These are phyloP conservation scores for Anabacerthia variegaticeps DNA, from an alignment of 2,797 vertebrate genomes.

Conservation along the genomic window DNA sequence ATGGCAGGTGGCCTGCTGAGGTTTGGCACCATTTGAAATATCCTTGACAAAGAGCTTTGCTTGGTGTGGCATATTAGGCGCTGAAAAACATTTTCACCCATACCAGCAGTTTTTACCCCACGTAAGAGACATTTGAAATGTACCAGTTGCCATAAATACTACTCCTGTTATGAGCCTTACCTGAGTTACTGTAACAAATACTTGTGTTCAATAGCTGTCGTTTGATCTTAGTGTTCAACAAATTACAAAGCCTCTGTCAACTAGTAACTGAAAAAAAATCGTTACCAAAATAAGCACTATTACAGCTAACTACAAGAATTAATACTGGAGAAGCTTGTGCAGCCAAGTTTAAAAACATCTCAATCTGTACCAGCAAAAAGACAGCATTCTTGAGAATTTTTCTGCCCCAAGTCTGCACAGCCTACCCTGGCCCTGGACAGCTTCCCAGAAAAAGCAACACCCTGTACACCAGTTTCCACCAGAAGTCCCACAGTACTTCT, in stretches of 20 bases:
- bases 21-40: not conserved
- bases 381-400: not conserved
- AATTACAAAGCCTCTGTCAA: not conserved
- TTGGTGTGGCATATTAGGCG: not conserved
- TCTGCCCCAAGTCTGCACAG: not conserved
- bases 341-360: not conserved
- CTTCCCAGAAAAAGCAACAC: not conserved
- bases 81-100: not conserved
- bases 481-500: constrained; percentile 31
- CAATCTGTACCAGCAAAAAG: not conserved
- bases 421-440: not conserved
- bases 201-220: not conserved
- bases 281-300: not conserved
- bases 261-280: not conserved
- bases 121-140: fast-evolving
- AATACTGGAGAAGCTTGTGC: not conserved
- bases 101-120: not conserved
- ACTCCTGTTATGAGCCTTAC: not conserved
- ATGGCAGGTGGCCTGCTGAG: not conserved
- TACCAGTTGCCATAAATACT: not conserved
- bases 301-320: not conserved
- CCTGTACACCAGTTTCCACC: not conserved
- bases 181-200: not conserved
- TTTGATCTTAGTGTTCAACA: not conserved
- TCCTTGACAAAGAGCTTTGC: not conserved